Conservation (phyloP, 2,797 vertebrate genomes). For the Tenualosa ilisha region DNA sequence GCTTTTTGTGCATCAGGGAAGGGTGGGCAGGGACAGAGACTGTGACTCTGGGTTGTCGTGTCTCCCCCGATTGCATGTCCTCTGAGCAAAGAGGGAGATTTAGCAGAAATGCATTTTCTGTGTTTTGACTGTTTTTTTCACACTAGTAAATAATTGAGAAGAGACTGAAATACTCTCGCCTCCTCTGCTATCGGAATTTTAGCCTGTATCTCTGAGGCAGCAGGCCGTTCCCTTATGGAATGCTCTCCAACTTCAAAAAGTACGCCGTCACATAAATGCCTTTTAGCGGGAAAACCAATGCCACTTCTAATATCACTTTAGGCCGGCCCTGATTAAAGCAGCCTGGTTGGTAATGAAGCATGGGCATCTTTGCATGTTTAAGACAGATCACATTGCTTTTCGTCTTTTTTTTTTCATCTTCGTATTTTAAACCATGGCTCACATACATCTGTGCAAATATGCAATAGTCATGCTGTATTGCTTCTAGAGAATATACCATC, state of each 20-base stretch:
- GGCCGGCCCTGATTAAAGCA: not conserved
- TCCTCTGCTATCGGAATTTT: not conserved
- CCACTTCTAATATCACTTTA: not conserved
- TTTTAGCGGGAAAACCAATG: not conserved
- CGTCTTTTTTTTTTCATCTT: not conserved
- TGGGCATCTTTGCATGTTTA: not conserved
- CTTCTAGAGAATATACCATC: not conserved
- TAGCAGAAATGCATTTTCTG: constrained; percentile 35
- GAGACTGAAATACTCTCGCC: constrained; percentile 26
- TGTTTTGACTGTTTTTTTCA: constrained; percentile 43
- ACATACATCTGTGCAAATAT: not conserved
- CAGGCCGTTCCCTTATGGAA: not conserved
- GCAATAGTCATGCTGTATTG: not conserved
- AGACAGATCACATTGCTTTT: not conserved
- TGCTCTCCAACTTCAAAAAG: not conserved
- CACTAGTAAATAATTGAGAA: constrained; percentile 46
- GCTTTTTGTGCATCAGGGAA: constrained; percentile 27
- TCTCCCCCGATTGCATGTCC: not conserved
- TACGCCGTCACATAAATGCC: not conserved
- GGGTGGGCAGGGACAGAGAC: not conserved
- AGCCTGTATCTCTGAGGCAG: not conserved
- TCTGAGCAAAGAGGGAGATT: constrained; percentile 27
- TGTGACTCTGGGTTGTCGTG: constrained; percentile 29
- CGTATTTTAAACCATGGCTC: not conserved
- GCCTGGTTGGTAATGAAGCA: not conserved